These are phyloP conservation scores for Microctonus aethiopoides DNA, from an alignment of 2,888 invertebrate species.

Conservation along the genomic window DNA sequence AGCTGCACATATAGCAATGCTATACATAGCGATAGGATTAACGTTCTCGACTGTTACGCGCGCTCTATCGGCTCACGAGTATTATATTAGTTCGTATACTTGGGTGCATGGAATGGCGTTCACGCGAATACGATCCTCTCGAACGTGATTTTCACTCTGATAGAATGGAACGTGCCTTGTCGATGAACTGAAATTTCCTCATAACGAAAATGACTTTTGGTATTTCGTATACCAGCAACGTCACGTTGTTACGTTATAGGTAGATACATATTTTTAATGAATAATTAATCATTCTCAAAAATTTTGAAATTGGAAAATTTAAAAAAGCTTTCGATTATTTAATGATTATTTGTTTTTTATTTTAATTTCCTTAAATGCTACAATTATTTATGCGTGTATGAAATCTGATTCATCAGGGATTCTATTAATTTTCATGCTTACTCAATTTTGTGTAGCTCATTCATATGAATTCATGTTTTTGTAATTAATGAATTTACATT, in stretches of 20 bases:
- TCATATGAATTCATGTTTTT: not conserved
- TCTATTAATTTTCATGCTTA: not conserved
- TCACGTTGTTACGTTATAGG: not conserved
- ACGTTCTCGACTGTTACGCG: constrained; percentile 34
- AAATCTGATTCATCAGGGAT: too few species aligned
- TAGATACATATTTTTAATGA: not conserved
- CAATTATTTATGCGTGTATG: too few species aligned
- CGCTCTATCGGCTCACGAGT: constrained; percentile 3
- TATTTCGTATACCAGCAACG: not conserved
- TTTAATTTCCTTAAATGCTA: too few species aligned
- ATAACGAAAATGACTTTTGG: not conserved
- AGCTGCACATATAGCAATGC: constrained; percentile 30
- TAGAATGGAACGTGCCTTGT: not conserved
- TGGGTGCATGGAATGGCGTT: not conserved
- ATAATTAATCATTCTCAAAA: not conserved
- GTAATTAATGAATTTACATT: not conserved
- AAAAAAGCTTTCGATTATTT: too few species aligned
- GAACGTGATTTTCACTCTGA: constrained; percentile 10
- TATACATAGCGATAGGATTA: constrained; percentile 13
- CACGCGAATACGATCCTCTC: not conserved
- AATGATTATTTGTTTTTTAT: too few species aligned
- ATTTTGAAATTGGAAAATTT: too few species aligned
- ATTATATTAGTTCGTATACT: not conserved
- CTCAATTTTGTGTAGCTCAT: not conserved
- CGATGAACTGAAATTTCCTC: not conserved